Percentiles rank a stretch among this genome's conserved stretches.
phyloP scores from a whole-genome alignment of 2,888 invertebrate genomes.

The Molanna angustata region DNA sequence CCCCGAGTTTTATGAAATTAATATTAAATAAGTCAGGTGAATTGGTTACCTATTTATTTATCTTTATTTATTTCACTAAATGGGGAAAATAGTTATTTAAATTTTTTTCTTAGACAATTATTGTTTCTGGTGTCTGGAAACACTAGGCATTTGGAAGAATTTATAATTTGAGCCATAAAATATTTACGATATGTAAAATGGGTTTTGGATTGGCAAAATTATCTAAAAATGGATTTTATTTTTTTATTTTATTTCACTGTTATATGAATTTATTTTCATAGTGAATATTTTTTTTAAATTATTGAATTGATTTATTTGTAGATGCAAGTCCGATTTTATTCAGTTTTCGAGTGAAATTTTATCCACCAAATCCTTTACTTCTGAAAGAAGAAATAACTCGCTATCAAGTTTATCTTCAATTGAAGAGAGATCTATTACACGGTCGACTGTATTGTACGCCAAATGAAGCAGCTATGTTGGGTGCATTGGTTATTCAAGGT shows the following conservation, averaged over 20 bases:
- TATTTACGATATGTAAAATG: no score
- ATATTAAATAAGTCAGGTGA: neutral
- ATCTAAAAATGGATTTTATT: neutral
- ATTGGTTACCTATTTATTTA: neutral
- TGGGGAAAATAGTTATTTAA: neutral
- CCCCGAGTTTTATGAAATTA: neutral
- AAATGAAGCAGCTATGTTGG: constrained; percentile 84
- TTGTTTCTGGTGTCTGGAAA: no score
- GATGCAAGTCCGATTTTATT: constrained; percentile 90
- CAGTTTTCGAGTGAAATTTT: constrained; percentile 96
- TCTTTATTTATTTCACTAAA: neutral
- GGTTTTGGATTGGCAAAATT: neutral
- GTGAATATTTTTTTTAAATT: neutral
- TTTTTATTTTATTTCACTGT: neutral
- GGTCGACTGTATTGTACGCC: constrained; percentile 91
- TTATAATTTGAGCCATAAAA: no score
- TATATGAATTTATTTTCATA: no score
- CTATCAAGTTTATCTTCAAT: constrained; percentile 91
- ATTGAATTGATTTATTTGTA: constrained; percentile 44
- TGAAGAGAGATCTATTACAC: constrained; percentile 92
- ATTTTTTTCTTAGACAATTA: no score
- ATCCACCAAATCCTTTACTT: constrained; percentile 91
- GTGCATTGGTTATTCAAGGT: constrained; percentile 93
- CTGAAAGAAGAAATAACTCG: constrained; percentile 92
- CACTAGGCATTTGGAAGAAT: no score